phyloP scores from a whole-genome alignment of 2,797 vertebrate species.

The Garrulus glandarius region DNA sequence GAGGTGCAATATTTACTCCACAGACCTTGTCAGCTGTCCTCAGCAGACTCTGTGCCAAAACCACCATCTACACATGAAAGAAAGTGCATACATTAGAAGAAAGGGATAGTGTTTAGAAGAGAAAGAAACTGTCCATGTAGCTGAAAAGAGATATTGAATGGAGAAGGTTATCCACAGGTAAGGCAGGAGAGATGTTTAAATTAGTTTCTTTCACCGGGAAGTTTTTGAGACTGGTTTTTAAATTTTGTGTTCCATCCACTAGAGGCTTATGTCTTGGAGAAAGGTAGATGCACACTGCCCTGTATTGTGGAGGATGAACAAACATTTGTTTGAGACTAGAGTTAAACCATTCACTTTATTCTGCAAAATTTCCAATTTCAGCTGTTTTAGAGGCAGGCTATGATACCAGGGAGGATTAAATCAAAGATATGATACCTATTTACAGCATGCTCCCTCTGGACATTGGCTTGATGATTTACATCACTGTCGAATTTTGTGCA shows the following conservation, averaged over 20 bases:
- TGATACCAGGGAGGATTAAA: neutral
- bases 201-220: neutral
- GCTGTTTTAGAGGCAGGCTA: neutral
- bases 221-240: neutral
- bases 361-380: neutral
- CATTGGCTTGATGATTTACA: conserved; percentile 22
- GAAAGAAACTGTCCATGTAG: neutral
- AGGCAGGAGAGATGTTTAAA: neutral
- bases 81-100: neutral
- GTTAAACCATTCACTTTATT: neutral
- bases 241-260: neutral
- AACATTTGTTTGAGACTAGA: neutral
- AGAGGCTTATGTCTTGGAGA: neutral
- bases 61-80: neutral
- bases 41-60: neutral
- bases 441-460: neutral
- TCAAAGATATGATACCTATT: conserved; percentile 5
- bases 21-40: neutral
- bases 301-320: neutral
- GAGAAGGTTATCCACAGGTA: neutral
- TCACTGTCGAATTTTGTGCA: neutral
- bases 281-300: neutral
- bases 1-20: neutral
- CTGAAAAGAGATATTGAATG: neutral
- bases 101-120: neutral